Evolutionary conservation across 2,797 vertebrate species (phyloP).

Genomic region (Staurois parvus): DNA sequence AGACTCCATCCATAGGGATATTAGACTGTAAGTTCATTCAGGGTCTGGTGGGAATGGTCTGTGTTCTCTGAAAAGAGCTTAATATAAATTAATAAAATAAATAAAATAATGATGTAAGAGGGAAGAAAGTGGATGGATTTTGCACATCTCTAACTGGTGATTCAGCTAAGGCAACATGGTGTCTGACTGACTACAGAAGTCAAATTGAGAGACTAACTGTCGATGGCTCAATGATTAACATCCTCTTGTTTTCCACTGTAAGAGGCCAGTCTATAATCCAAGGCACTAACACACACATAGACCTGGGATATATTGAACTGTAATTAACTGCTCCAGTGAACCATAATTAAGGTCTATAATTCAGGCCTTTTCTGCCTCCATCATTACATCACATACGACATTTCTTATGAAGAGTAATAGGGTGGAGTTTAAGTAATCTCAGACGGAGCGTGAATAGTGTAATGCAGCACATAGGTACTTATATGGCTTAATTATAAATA

Average conservation of each 20-base stretch:
- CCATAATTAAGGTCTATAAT: conserved; percentile 60
- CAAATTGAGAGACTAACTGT: conserved; percentile 39
- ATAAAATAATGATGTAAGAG: not conserved
- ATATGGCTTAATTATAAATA: not conserved
- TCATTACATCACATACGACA: conserved; percentile 58
- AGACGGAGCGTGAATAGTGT: not conserved
- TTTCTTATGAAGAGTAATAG: conserved; percentile 52
- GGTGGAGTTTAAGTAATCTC: conserved; percentile 30
- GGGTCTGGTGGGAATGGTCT: too few species aligned
- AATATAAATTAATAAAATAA: not conserved
- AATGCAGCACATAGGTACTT: not conserved
- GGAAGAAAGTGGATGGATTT: not conserved
- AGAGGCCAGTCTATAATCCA: conserved; percentile 53
- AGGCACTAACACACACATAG: conserved; percentile 47
- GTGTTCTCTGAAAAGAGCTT: too few species aligned
- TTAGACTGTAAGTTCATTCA: too few species aligned
- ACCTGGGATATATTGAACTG: conserved; percentile 58
- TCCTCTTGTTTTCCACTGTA: conserved; percentile 33
- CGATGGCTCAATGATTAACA: conserved; percentile 50
- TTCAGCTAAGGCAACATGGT: not conserved
- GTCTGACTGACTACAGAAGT: not conserved
- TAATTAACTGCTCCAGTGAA: conserved; percentile 63
- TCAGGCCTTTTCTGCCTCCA: conserved; percentile 43
- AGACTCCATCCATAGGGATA: too few species aligned
- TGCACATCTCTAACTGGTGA: not conserved